Evolutionary conservation across 2,888 invertebrate genomes (phyloP).

Genomic region (Neoitamus cyanurus): DNA sequence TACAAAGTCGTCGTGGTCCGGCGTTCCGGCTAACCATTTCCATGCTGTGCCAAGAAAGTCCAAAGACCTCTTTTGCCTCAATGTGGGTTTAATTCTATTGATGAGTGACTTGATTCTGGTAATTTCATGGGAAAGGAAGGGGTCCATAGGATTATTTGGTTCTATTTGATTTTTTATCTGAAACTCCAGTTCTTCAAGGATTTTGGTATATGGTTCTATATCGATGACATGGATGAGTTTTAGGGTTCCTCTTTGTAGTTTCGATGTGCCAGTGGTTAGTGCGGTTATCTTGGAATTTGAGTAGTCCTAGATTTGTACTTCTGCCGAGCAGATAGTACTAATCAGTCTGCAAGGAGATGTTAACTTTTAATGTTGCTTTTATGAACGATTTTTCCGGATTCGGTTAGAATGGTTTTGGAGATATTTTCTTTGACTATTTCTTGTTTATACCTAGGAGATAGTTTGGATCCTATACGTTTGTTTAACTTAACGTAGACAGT

Average conservation of each 20-base stretch:
- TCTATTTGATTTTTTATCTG: background rate
- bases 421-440: background rate
- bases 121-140: background rate
- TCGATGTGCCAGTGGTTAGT: conserved; percentile 43
- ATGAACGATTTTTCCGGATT: background rate
- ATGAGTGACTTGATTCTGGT: background rate
- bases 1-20: conserved; percentile 30
- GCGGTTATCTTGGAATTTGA: conserved; percentile 45
- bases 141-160: background rate
- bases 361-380: conserved; percentile 14
- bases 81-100: conserved; percentile 3
- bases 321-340: background rate
- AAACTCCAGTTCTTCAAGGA: background rate
- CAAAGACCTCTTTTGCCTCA: conserved; percentile 17
- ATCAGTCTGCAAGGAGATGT: background rate
- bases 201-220: background rate
- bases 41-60: conserved; percentile 21
- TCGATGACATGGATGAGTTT: conserved; percentile 49
- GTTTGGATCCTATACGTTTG: background rate
- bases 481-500: background rate
- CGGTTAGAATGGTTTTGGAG: background rate
- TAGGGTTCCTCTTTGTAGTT: conserved; percentile 44
- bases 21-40: conserved; percentile 25
- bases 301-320: conserved; percentile 6
- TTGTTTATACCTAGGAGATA: background rate